Evolutionary conservation across 2,113 vertebrate genomes (phyloP).

Genomic region (Galbula dea): DNA sequence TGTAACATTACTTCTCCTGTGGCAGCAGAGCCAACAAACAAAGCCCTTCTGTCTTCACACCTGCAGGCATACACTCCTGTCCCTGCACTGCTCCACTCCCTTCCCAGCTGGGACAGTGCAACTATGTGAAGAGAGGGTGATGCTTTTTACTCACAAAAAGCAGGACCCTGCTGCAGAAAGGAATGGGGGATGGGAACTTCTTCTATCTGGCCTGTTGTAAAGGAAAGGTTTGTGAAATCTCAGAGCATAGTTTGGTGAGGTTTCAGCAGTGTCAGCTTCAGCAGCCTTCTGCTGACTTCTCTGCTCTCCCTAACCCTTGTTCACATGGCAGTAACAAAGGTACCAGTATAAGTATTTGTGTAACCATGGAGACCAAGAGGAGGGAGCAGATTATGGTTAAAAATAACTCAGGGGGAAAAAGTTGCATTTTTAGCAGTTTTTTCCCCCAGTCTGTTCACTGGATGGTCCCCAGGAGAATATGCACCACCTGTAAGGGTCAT

Average conservation of each 20-base stretch:
- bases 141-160: neutral
- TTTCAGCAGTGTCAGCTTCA: neutral
- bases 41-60: neutral
- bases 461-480: neutral
- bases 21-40: neutral
- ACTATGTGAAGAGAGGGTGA: neutral
- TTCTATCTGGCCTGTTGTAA: neutral
- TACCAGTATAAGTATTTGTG: neutral
- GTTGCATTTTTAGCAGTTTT: conserved; percentile 6
- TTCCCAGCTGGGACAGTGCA: neutral
- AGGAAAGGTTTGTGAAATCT: neutral
- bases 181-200: neutral
- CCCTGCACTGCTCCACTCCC: neutral
- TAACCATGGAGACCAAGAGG: conserved; percentile 35
- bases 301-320: neutral
- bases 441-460: neutral
- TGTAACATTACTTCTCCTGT: neutral
- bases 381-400: neutral
- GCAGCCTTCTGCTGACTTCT: neutral
- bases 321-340: neutral
- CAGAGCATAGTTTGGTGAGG: neutral
- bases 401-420: neutral
- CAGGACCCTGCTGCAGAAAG: neutral
- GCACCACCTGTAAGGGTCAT: neutral
- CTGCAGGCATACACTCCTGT: neutral